Evolutionary conservation across 2,113 vertebrate genomes (phyloP).

Genomic region (Smithornis capensis): DNA sequence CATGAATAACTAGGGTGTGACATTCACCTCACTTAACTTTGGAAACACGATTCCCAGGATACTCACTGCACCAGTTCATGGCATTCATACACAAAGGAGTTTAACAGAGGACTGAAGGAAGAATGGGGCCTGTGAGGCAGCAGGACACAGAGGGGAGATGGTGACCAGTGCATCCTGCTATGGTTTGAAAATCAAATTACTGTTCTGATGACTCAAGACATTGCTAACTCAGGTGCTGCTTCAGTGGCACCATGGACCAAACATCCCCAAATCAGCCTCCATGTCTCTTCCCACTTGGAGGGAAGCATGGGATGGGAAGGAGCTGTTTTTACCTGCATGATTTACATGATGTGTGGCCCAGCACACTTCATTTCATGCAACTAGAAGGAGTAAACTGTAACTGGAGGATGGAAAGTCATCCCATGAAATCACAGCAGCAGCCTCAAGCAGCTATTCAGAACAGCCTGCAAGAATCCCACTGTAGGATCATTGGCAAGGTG

Average conservation of each 20-base stretch:
- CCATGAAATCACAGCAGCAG: background rate
- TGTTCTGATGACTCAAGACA: background rate
- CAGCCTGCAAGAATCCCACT: background rate
- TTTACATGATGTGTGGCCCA: background rate
- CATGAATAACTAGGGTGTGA: background rate
- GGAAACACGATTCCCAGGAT: background rate
- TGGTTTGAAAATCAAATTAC: background rate
- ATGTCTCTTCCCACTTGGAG: background rate
- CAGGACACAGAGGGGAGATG: background rate
- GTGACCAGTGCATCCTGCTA: background rate
- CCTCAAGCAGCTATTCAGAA: background rate
- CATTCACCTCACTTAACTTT: background rate
- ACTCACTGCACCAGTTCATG: background rate
- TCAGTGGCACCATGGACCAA: background rate
- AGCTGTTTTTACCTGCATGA: background rate
- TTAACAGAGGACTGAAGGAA: background rate
- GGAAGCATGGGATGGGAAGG: background rate
- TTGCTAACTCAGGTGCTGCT: background rate
- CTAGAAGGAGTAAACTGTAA: background rate
- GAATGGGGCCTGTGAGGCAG: background rate
- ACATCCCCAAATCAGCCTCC: background rate
- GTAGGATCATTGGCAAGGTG: background rate
- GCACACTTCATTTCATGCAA: background rate
- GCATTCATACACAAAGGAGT: fast-evolving
- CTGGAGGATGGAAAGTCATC: background rate